Evolutionary conservation across 1,140 invertebrate genomes (phyloP).

Genomic region (Holcopasites calliopsidis): DNA sequence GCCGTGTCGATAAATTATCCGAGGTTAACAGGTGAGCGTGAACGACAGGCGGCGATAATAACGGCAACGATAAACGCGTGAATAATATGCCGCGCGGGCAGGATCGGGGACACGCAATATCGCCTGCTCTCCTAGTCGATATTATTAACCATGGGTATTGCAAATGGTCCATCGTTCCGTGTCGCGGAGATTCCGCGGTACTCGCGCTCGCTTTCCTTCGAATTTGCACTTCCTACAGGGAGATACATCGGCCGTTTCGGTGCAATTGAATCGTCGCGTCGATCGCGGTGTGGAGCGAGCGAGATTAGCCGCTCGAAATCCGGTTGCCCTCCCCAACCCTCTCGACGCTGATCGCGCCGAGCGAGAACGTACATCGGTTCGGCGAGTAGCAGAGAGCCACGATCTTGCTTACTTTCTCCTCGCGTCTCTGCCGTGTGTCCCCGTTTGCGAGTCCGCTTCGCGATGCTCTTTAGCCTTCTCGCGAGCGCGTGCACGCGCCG

Average conservation of each 20-base stretch:
- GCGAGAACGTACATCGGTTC: neutral
- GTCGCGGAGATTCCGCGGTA: neutral
- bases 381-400: conserved; percentile 3
- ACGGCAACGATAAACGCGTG: conserved; percentile 59
- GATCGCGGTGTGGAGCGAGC: neutral
- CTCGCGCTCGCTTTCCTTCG: neutral
- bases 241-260: neutral
- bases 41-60: conserved; percentile 56
- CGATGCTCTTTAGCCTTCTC: conserved; percentile 5
- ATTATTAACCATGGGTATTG: too few relatives aligned
- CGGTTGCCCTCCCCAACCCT: conserved; percentile 6
- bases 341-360: neutral
- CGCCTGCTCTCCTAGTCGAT: neutral
- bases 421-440: conserved; percentile 35
- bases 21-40: conserved; percentile 65
- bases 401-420: conserved; percentile 38
- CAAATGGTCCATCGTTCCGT: too few relatives aligned
- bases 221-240: neutral
- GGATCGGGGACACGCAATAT: conserved; percentile 30
- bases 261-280: neutral
- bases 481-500: neutral
- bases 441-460: conserved; percentile 23
- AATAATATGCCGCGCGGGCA: conserved; percentile 42
- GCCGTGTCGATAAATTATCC: conserved; percentile 65
- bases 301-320: conserved; percentile 7